Base-by-base conservation (phyloP, 2,888 invertebrate species). In the Melangyna quadrimaculata region DNA sequence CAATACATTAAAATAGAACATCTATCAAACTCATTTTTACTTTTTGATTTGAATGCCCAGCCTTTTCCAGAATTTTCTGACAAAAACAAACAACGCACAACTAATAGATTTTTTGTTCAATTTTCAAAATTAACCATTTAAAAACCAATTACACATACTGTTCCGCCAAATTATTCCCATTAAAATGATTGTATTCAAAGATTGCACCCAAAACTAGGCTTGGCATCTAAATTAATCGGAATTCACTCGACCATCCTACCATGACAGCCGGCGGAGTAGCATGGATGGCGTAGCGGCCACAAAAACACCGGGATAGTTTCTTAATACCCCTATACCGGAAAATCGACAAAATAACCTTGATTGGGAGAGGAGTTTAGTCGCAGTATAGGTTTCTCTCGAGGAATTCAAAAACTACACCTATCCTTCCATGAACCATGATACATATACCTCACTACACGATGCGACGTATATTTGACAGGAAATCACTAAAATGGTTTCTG, bases 11-110 rank as follows among this genome's bases (percentile, higher is more conserved):
- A 35, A 35, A 35, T 37, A 1, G 2, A 19, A 0, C 45, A 12
- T 1, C 29, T 55, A 10, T 32, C 8, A 17, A 17, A 43, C 3
- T 40, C 0, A 3, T 40, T 40, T 40, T 0, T 40, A 6, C 7
- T 27, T 27, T 27, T 27, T 7, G 1, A 4, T 27, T 27, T 27
- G 3, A 27, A 17, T 19, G 53, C 72, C 79, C 24, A 73, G 37
- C 80, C 80, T 55, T 82, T 72, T 77, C 82, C 82, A 69, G 77
- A n/a, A n/a, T 72, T 8, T 72, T 77, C 57, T 37, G 19, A 29
- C 51, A 65, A 71, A 57, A 35, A 32, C n/a, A 40, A n/a, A 19
- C 51, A 71, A 37, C 17, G 17, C 17, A 14, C 22, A 67, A 10
- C 19, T 29, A 9, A 32, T 55, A 1, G 29, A 1, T 55, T 59